Conservation (phyloP, 2,113 vertebrate genomes). For the Otis tarda region DNA sequence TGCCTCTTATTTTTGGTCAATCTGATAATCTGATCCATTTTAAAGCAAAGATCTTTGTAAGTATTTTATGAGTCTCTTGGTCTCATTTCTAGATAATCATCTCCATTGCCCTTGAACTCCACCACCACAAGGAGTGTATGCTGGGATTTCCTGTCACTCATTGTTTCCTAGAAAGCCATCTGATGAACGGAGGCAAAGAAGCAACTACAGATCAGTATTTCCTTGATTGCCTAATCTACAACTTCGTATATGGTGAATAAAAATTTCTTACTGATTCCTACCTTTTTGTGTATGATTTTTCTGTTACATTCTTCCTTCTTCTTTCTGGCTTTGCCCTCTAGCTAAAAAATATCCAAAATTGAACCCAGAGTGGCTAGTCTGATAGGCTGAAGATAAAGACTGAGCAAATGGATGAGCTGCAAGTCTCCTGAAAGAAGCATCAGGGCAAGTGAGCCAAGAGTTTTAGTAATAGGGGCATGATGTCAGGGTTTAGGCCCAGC, state of each 20-base stretch:
- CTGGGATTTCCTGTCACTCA: neutral
- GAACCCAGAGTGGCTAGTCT: neutral
- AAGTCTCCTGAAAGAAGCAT: neutral
- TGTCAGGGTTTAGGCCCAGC: neutral
- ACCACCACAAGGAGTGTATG: neutral
- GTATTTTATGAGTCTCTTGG: neutral
- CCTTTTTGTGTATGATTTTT: neutral
- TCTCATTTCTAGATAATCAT: neutral
- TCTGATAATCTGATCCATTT: neutral
- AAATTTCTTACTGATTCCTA: neutral
- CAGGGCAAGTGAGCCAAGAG: neutral
- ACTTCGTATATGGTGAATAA: neutral
- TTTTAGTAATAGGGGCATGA: accelerated
- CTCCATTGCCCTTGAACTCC: neutral
- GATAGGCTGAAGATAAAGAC: neutral
- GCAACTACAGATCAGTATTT: neutral
- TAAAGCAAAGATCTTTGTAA: neutral
- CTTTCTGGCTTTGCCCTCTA: neutral
- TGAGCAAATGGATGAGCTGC: neutral
- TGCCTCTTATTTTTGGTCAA: neutral
- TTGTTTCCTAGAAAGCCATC: neutral
- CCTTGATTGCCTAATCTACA: neutral
- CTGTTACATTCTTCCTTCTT: neutral
- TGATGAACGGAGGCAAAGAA: neutral
- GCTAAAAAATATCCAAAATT: neutral